A percentile compares a stretch with the other conserved stretches of the same genome.
These are phyloP conservation scores for Heliangelus exortis DNA, from an alignment of 2,797 vertebrate genomes.

Conservation along the genomic window DNA sequence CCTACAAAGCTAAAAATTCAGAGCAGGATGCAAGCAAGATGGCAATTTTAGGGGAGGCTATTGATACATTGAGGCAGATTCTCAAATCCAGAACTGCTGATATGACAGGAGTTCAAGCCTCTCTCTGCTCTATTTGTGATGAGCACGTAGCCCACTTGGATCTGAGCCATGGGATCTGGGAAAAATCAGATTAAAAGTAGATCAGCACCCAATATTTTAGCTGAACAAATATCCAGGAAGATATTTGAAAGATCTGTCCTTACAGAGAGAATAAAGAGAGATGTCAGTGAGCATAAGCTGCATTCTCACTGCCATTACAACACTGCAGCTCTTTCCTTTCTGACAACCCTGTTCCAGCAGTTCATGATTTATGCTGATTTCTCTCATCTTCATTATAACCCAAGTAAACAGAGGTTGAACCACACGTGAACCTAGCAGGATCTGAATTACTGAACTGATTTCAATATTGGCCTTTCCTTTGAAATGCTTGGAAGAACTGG, in stretches of 20 bases:
- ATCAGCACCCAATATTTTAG: not conserved
- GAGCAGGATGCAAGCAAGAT: not conserved
- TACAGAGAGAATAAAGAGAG: not conserved
- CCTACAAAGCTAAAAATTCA: not conserved
- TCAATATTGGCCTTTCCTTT: not conserved
- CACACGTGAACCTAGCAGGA: not conserved
- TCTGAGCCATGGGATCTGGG: not conserved
- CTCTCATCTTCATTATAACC: not conserved
- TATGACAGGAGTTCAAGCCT: not conserved
- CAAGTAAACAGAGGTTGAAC: not conserved
- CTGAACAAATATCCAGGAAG: not conserved
- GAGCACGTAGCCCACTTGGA: not conserved
- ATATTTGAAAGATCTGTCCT: not conserved
- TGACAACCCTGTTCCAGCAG: not conserved
- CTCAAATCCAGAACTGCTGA: not conserved
- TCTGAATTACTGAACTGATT: not conserved
- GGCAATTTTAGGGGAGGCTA: not conserved
- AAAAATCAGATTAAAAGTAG: not conserved
- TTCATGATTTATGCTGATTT: not conserved
- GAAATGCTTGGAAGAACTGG: not conserved
- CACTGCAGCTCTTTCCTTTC: not conserved
- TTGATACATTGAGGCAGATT: not conserved
- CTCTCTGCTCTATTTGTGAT: not conserved
- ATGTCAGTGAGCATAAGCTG: not conserved
- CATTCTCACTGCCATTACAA: not conserved